These are phyloP conservation scores for Zoanthus sociatus DNA, from an alignment of 92 coral and sea anemone species.

Conservation along the genomic window DNA sequence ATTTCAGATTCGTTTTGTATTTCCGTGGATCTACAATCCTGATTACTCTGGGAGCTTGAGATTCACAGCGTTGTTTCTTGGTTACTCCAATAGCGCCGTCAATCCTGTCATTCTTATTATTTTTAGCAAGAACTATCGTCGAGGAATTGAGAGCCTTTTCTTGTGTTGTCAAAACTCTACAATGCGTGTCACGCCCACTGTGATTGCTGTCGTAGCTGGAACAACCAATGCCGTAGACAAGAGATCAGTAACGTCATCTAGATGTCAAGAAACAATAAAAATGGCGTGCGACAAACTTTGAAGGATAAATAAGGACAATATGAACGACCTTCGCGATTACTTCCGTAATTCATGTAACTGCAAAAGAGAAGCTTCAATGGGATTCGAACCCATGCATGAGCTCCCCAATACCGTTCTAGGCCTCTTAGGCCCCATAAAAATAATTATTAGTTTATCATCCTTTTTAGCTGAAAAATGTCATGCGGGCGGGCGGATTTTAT, in stretches of 20 bases:
- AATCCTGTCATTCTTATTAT: slow-evolving; percentile 35
- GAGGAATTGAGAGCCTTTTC: slow-evolving; percentile 4
- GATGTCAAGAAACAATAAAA: background rate
- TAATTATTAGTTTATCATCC: no score
- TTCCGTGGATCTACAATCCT: background rate
- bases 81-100: slow-evolving; percentile 39
- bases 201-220: background rate
- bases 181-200: slow-evolving; percentile 5
- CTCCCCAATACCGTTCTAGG: no score
- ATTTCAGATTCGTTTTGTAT: slow-evolving; percentile 2
- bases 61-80: slow-evolving; percentile 22
- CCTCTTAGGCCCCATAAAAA: no score
- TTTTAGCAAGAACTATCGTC: slow-evolving; percentile 45
- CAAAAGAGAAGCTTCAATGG: no score
- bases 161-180: background rate
- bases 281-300: background rate
- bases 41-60: background rate
- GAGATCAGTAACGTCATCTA: background rate
- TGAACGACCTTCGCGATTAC: no score
- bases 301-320: background rate
- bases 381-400: no score
- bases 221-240: background rate
- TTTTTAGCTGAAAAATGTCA: no score
- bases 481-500: no score
- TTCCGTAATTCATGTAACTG: no score